A percentile compares a stretch with the other conserved stretches of the same genome.
These are phyloP conservation scores for Scortum barcoo DNA, from an alignment of 2,113 vertebrate genomes.

Conservation along the genomic window DNA sequence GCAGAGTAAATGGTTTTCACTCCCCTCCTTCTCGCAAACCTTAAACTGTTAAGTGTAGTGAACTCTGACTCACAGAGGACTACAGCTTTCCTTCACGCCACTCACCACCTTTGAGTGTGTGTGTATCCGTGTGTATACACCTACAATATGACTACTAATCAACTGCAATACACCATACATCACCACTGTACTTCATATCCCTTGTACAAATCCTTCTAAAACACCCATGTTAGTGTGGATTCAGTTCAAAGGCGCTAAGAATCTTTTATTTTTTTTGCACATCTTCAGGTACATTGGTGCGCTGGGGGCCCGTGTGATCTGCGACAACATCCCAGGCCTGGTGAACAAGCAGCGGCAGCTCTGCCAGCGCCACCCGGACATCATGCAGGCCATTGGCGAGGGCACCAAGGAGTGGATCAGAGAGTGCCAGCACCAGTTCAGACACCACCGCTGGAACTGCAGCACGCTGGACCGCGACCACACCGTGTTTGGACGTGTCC, in stretches of 20 bases:
- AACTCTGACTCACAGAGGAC: constrained; percentile 75
- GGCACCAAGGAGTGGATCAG: constrained; percentile 98
- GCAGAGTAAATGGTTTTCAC: constrained; percentile 78
- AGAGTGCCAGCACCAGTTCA: constrained; percentile 98
- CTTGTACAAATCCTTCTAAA: neutral
- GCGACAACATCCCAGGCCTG: constrained; percentile 96
- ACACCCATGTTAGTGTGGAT: no score
- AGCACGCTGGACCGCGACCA: constrained; percentile 97
- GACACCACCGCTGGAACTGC: constrained; percentile 99
- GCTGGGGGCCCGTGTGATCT: constrained; percentile 94
- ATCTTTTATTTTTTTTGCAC: constrained; percentile 19
- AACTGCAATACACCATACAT: neutral
- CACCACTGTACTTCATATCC: neutral
- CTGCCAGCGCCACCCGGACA: constrained; percentile 96
- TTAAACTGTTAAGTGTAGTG: constrained; percentile 81
- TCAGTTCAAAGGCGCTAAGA: neutral
- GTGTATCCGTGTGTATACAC: constrained; percentile 10
- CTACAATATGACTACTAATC: constrained; percentile 7
- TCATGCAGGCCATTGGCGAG: constrained; percentile 97
- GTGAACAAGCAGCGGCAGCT: constrained; percentile 97
- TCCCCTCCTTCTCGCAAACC: constrained; percentile 74
- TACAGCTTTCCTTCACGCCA: constrained; percentile 47
- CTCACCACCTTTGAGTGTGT: constrained; percentile 33
- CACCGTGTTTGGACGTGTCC: constrained; percentile 95
- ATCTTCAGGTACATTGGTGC: constrained; percentile 94